These are phyloP conservation scores for Aspiorhynchus laticeps DNA, from an alignment of 2,113 vertebrate species.

Conservation along the genomic window DNA sequence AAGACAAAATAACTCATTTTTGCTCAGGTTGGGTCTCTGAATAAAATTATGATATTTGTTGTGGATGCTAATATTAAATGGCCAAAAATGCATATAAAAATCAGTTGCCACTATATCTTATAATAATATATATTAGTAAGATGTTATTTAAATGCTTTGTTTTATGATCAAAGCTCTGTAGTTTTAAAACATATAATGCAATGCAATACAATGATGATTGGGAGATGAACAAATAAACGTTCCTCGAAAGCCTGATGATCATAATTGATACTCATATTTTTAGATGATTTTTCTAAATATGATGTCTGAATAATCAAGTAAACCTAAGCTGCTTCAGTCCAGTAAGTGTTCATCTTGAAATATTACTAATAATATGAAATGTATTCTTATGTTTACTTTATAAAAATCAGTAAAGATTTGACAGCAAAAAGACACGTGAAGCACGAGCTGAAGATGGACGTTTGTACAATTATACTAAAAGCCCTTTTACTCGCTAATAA, in stretches of 20 bases:
- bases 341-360: background rate
- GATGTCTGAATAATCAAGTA: background rate
- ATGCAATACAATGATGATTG: background rate
- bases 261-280: background rate
- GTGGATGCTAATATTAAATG: background rate
- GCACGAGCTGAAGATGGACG: background rate
- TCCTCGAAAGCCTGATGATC: background rate
- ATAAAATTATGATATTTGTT: background rate
- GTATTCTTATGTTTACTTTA: background rate
- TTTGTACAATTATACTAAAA: background rate
- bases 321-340: background rate
- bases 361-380: background rate
- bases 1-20: background rate
- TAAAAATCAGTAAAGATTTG: background rate
- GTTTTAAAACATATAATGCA: background rate
- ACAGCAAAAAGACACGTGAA: background rate
- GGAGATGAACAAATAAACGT: background rate
- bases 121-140: too few species aligned
- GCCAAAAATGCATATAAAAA: background rate
- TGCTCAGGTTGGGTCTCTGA: background rate
- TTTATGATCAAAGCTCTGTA: background rate
- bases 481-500: background rate
- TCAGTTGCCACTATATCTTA: too few species aligned
- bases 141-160: background rate
- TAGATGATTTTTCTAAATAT: background rate